Percentiles rank a stretch among this genome's conserved stretches.
These are phyloP conservation scores for Trichacis sp. DNA, from an alignment of 2,888 invertebrate species.

Conservation along the genomic window DNA sequence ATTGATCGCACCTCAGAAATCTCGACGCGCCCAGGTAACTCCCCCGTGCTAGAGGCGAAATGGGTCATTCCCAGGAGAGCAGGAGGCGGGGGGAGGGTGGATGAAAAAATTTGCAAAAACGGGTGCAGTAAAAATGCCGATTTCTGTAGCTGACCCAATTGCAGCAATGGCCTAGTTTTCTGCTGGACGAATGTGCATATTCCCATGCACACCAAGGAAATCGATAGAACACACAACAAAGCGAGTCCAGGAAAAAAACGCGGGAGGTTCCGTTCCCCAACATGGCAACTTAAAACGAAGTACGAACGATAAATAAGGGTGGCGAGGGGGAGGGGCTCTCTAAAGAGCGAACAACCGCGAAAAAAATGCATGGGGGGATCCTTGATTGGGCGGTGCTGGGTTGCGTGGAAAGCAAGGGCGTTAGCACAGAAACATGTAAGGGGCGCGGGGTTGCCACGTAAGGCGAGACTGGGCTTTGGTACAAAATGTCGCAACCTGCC, in stretches of 20 bases:
- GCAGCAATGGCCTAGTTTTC: no score
- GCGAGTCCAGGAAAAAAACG: neutral
- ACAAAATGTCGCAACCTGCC: neutral
- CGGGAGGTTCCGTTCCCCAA: neutral
- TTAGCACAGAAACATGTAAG: neutral
- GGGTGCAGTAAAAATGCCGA: no score
- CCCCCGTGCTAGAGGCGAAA: no score
- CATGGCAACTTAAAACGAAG: no score
- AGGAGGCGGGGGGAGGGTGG: neutral
- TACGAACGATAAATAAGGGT: no score
- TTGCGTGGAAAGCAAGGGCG: neutral
- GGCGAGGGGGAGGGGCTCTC: no score
- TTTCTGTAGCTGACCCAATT: no score
- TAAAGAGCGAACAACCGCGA: no score
- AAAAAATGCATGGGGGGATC: no score
- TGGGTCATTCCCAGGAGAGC: neutral
- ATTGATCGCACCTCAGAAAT: slow-evolving; percentile 3
- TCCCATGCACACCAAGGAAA: neutral
- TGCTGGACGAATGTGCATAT: no score
- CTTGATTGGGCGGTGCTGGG: no score
- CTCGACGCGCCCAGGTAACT: neutral
- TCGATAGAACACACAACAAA: no score
- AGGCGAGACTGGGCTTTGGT: neutral
- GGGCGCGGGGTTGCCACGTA: neutral
- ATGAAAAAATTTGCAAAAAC: neutral